phyloP scores from a whole-genome alignment of 2,797 vertebrate genomes.

The Rhincodon typus region DNA sequence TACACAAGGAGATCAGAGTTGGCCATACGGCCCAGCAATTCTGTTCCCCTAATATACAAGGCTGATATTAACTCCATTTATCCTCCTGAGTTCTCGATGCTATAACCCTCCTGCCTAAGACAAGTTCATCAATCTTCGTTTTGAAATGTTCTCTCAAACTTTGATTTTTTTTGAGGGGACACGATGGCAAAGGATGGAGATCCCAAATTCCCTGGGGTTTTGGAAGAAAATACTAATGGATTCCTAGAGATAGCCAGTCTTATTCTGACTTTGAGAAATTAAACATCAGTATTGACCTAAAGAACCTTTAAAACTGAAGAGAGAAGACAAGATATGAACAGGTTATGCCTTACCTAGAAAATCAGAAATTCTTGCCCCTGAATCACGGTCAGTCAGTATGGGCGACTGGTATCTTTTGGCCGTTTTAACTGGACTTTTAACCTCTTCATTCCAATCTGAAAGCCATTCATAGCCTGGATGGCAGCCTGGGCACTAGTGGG shows the following conservation, averaged over 20 bases:
- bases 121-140: neutral
- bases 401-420: conserved; percentile 90
- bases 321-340: neutral
- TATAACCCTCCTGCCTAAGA: no score
- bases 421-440: conserved; percentile 97
- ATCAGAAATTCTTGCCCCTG: conserved; percentile 35
- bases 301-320: neutral
- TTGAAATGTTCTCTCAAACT: neutral
- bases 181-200: neutral
- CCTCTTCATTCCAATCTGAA: conserved; percentile 96
- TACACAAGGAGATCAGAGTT: neutral
- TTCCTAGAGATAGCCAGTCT: neutral
- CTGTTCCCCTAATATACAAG: neutral
- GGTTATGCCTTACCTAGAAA: conserved; percentile 15
- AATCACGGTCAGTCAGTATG: conserved; percentile 73
- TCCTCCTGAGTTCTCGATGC: neutral
- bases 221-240: neutral
- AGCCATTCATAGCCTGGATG: conserved; percentile 99
- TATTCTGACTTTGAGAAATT: neutral
- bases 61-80: neutral
- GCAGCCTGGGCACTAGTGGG: conserved; percentile 92
- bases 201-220: neutral
- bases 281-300: neutral
- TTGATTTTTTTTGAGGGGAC: neutral
- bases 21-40: neutral